Evolutionary conservation across 1,140 invertebrate species (phyloP).

Genomic region (Aphis gossypii): DNA sequence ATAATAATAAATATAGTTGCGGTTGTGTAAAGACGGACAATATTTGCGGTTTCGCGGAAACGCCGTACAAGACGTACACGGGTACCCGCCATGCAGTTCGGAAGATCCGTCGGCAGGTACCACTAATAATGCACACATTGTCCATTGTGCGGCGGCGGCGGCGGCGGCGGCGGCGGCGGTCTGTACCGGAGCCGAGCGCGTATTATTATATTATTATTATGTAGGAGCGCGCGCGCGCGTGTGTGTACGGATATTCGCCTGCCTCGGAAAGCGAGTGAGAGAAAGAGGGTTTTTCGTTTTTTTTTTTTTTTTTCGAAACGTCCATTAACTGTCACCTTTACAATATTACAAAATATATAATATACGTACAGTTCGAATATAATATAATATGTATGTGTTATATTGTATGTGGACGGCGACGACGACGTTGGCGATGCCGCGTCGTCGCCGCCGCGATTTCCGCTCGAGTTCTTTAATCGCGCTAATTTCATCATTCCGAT

Average conservation of each 20-base stretch:
- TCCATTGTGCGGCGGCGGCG: not conserved
- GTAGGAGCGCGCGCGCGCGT: not conserved
- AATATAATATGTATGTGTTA: not conserved
- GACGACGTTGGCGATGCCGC: not conserved
- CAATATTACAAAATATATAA: not conserved
- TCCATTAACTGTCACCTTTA: not conserved
- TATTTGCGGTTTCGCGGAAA: not conserved
- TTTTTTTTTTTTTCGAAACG: not conserved
- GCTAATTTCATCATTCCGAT: slow-evolving; percentile 30
- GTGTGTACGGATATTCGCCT: not conserved
- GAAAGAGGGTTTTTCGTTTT: not conserved
- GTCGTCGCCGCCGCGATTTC: not conserved
- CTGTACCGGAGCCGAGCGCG: too few relatives aligned
- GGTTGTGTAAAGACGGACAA: not conserved
- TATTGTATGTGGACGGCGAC: not conserved
- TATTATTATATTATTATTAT: not conserved
- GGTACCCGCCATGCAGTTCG: not conserved
- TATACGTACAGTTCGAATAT: not conserved
- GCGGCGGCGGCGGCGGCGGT: too few relatives aligned
- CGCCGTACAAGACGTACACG: too few relatives aligned
- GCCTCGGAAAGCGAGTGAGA: not conserved
- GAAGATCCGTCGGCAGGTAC: not conserved
- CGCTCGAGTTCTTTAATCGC: slow-evolving; percentile 32
- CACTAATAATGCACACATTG: not conserved
- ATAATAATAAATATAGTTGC: not conserved